Base-by-base conservation (phyloP, 2,113 vertebrate species). In the Conger conger region DNA sequence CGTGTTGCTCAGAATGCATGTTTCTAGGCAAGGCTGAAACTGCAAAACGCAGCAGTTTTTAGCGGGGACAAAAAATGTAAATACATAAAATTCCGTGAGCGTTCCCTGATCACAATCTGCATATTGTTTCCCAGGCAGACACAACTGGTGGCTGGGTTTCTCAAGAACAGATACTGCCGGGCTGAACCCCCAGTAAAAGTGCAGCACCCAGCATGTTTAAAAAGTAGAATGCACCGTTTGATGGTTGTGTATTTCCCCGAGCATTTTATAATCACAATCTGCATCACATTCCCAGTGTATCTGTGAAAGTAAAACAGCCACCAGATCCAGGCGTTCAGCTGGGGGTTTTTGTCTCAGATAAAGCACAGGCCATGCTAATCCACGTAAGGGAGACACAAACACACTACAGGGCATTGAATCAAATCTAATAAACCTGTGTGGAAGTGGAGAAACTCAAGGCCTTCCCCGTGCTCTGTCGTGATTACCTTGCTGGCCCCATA, bases 311-410 rank as follows among this genome's bases (percentile, higher is more conserved):
- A 50, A 76, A 17, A 73, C 63, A 42, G 40, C 79, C 87, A 86
- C 82, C 33, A 60, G 63, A 90, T 79, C 57, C 50, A 83, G n/a
- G 54, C 80, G 81, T 78, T 83, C 38, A 86, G 84, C 60, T 80
- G 77, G 83, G 82, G 68, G 86, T 87, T 86, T 63, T 45, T 82
- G 79, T 83, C 42, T 42, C 82, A 84, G 90, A 89, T 89, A 88
- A 88, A 89, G 82, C 87, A 88, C 88, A 86, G 87, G 60, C 76
- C 81, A 84, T 86, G 87, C 90, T 90, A 87, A 88, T 90, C 84
- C 85, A 84, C 76, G 36, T n/a, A 77, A 82, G 68, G 86, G 86
- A 68, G 88, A 84, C 86, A 86, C 63, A 63, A 83, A 87, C 73
- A 37, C 80, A 60, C 87, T 86, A 86, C 85, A 87, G 84, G 84